Evolutionary conservation across 2,888 invertebrate genomes (phyloP), one percentile per base, ranked within the genome.

Genomic region (Eristalis pertinax): DNA sequence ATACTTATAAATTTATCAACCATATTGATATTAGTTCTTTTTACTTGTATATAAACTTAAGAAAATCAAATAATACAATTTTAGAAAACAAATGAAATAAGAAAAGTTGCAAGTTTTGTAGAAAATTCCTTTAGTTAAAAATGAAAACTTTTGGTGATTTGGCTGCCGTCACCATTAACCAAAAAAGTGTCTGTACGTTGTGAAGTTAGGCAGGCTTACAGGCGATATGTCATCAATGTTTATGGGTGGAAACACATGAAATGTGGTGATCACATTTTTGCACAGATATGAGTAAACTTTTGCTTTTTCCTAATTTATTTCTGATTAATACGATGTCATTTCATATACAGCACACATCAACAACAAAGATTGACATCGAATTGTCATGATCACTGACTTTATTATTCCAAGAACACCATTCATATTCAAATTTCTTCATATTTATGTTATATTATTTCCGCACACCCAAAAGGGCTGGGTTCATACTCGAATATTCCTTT

Each of bases 1-100:
- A 97, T 97, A 93, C 96, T 97, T 94, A 97, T 96, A 93, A 96
- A 95, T 93, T 96, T 96, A 93, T 95, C 96, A 95, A 96, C 96
- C 96, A 96, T 96, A 92, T 93, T 91, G 89, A 79, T 60, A 26
- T 13, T 19, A n/a, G 50, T 73, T 84, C 22, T 63, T 43, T 75
- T 73, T 82, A 26, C 56, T 43, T 75, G 13, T 50, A 62, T 24
- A 22, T 15, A 79, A 88, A 84, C 73, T 76, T 15, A 74, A 73
- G 43, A 26, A 70, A 80, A 65, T 70, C 50, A 74, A 70, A 82
- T 65, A 64, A 43, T 60, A 70, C 35, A 65, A 73, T 84, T 79
- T 84, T 78, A 70, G 26, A 70, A 84, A 89, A 85, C 67, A 79
- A 87, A 79, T 77, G 32, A 50, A 75, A 75, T 60, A 60, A 26